These are phyloP conservation scores for Neolamprologus cancellatus DNA, from an alignment of 2,113 vertebrate species.

Conservation along the genomic window DNA sequence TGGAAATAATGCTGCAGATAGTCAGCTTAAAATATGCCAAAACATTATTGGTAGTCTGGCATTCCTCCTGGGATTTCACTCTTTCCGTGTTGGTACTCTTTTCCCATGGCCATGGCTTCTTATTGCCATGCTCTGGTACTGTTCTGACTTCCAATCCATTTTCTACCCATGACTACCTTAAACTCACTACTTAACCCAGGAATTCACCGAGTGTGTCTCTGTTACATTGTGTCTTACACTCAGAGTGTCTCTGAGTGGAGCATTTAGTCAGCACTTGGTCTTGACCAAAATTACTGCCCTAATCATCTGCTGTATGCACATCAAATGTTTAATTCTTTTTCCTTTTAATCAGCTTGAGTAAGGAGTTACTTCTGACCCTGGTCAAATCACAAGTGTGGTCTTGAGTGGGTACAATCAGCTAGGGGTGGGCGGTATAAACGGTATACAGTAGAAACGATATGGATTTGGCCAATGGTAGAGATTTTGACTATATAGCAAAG, in stretches of 20 bases:
- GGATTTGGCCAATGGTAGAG: not conserved
- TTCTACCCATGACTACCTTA: not conserved
- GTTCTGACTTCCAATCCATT: not conserved
- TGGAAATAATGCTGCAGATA: not conserved
- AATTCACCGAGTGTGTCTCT: not conserved
- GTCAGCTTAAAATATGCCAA: not conserved
- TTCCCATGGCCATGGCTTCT: not conserved
- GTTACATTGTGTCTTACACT: not conserved
- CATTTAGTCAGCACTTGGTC: not conserved
- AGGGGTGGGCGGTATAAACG: accelerated
- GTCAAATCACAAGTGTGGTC: not conserved
- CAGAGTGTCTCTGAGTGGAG: not conserved
- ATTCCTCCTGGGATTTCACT: not conserved
- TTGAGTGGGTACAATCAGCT: not conserved
- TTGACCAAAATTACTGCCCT: not conserved
- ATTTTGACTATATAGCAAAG: not conserved
- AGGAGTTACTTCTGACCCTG: not conserved
- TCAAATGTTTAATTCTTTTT: not conserved
- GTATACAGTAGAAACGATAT: not conserved
- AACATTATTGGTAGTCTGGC: not conserved
- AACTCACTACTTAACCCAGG: not conserved
- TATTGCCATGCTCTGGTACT: not conserved
- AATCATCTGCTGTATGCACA: not conserved
- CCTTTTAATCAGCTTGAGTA: not conserved
- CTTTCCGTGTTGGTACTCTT: not conserved